These are phyloP conservation scores for Lophotriccus pileatus DNA, from an alignment of 2,797 vertebrate genomes.

Conservation along the genomic window DNA sequence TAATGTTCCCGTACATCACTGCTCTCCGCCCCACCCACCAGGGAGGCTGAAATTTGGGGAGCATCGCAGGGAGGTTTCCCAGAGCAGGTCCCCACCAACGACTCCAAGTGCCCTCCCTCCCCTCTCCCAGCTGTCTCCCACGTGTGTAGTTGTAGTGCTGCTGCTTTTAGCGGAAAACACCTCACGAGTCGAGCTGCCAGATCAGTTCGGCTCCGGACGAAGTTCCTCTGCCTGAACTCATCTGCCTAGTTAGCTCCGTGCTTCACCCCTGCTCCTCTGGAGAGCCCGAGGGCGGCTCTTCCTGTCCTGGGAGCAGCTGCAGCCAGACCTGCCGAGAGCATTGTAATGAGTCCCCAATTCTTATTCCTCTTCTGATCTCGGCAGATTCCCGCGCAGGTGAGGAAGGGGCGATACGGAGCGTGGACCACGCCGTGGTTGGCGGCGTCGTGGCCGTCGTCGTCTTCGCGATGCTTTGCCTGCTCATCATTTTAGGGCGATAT, in stretches of 20 bases:
- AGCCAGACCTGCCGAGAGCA: neutral
- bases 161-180: neutral
- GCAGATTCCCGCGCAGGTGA: conserved; percentile 95
- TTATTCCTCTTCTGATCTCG: conserved; percentile 57
- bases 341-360: neutral
- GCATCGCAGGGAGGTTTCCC: neutral
- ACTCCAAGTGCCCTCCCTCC: neutral
- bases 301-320: conserved; percentile 15
- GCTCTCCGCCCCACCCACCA: neutral
- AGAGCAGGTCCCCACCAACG: fast-evolving
- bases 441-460: conserved; percentile 98
- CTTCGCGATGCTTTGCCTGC: conserved; percentile 96
- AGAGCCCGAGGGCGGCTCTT: conserved; percentile 21
- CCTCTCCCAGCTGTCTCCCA: neutral
- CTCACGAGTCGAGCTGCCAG: neutral
- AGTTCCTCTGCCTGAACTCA: conserved; percentile 22
- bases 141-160: neutral
- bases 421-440: conserved; percentile 97
- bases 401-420: conserved; percentile 85
- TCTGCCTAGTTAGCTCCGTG: conserved; percentile 24
- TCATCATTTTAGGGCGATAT: conserved; percentile 97
- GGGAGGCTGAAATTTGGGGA: neutral
- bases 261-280: conserved; percentile 19
- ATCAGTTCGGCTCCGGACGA: conserved; percentile 14
- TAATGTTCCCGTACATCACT: fast-evolving